Evolutionary conservation across 2,888 invertebrate species (phyloP).

Genomic region (Dynastes grantii): DNA sequence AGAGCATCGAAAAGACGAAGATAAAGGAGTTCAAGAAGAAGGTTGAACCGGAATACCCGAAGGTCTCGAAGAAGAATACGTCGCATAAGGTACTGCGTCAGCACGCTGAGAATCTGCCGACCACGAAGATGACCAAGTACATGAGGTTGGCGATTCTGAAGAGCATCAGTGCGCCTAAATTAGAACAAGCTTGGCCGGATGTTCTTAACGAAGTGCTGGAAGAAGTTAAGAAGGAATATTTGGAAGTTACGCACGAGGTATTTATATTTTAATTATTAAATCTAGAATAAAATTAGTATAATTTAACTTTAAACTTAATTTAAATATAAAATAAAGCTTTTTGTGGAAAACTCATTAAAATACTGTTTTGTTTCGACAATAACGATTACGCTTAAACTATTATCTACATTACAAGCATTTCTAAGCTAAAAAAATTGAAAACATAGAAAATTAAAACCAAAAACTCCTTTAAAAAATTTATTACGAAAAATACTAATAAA

Average conservation of each 20-base stretch:
- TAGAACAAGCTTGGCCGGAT: slow-evolving; percentile 74
- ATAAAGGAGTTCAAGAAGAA: slow-evolving; percentile 61
- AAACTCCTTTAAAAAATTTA: not conserved
- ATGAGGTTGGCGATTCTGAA: slow-evolving; percentile 77
- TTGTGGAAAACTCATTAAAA: no score
- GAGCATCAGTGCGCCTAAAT: slow-evolving; percentile 73
- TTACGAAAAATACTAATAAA: no score
- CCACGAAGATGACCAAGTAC: slow-evolving; percentile 76
- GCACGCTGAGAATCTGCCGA: slow-evolving; percentile 74
- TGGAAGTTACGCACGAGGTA: slow-evolving; percentile 74
- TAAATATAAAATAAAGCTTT: no score
- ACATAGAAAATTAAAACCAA: no score
- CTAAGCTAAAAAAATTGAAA: no score
- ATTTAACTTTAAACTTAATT: not conserved
- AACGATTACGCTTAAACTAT: no score
- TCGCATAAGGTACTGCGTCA: slow-evolving; percentile 72
- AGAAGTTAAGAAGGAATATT: slow-evolving; percentile 76
- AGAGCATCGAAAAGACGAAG: slow-evolving; percentile 62
- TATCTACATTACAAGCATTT: no score
- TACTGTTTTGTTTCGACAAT: no score
- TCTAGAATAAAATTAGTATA: not conserved
- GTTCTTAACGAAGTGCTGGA: slow-evolving; percentile 73
- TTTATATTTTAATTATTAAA: not conserved
- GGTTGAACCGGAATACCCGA: slow-evolving; percentile 63
- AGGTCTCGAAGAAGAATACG: slow-evolving; percentile 61